Base-by-base conservation (phyloP, 2,797 vertebrate species). In the Anas bernieri region DNA sequence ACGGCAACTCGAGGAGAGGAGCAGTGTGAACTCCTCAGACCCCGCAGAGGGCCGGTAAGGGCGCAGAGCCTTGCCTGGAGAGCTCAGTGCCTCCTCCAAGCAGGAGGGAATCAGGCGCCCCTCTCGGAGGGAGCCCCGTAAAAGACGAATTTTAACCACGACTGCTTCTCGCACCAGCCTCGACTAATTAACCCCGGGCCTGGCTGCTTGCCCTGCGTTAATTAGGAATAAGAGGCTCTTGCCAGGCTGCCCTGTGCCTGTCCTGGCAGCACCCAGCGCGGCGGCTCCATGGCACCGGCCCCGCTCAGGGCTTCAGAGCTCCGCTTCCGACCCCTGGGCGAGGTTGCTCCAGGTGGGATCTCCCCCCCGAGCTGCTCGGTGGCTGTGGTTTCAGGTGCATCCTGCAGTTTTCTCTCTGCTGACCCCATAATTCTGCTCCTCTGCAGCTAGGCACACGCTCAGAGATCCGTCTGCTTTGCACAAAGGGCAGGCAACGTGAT, bases 391-490 rank as follows among this genome's bases (percentile, higher is more conserved):
- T 30, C 22, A 59, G 59, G 66, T 6, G 17, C 43, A 28, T 73
- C 76, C 75, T n/a, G 85, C 52, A 3, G 45, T 46, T 66, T 52
- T 16, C 17, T n/a, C 56, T 31, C 26, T 21, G 52, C 41, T 18
- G 55, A 68, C 20, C 55, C 55, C 12, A 1, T 54, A 68, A 68
- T 81, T 63, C 41, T 22, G 72, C 39, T 26, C 17, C 14, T 62
- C 56, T 17, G 63, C 0, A 43, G 10, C 5, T 28, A 15, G 4
- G 8, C 31, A 3, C 21, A 2, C 7, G 6, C 70, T 55, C 25
- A 2, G 45, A 21, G 56, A 35, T 10, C 31, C 1, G 17, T 17
- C 41, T 15, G 43, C 76, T 66, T 14, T 17, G 43, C 45, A 11
- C 52, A 28, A 59, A 66, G 85, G 76, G 59, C 68, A 50, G 17